These are phyloP conservation scores for Hozukius guyotensis DNA, from an alignment of 2,797 vertebrate genomes.

Conservation along the genomic window DNA sequence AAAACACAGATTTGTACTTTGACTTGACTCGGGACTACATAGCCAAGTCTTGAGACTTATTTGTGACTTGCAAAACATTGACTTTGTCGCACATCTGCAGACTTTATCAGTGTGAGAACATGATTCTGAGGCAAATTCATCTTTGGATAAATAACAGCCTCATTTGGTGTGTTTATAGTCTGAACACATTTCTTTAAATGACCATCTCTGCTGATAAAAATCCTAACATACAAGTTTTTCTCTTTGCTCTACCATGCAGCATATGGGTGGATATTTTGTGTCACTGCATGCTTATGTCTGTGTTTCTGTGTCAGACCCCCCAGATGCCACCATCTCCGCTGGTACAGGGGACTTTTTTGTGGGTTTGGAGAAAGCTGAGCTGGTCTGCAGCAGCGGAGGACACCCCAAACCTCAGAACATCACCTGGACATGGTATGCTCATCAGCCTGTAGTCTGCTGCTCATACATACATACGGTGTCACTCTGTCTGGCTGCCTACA, in stretches of 20 bases:
- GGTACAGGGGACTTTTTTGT: slow-evolving; percentile 49
- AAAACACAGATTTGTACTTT: neutral
- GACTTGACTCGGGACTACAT: neutral
- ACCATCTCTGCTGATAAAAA: neutral
- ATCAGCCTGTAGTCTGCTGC: slow-evolving; percentile 6
- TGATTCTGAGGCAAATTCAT: neutral
- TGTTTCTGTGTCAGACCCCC: slow-evolving; percentile 76
- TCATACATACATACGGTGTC: neutral
- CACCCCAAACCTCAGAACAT: slow-evolving; percentile 73
- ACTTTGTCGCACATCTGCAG: neutral
- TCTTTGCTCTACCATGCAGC: neutral
- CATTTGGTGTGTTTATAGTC: neutral
- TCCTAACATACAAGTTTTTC: neutral
- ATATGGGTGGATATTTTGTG: neutral
- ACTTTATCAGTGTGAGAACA: neutral
- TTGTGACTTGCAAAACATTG: neutral
- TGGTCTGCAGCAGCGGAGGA: slow-evolving; percentile 72
- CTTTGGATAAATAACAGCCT: neutral
- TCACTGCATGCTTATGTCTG: neutral
- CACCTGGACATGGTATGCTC: slow-evolving; percentile 81
- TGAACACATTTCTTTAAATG: neutral
- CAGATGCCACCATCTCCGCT: slow-evolving; percentile 71
- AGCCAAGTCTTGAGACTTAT: too few species aligned
- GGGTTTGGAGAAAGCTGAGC: slow-evolving; percentile 70
- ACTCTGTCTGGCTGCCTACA: slow-evolving; percentile 6